Percentiles rank a stretch among this genome's conserved stretches.
Conservation (phyloP, 2,797 vertebrate species). For the Chelon labrosus region DNA sequence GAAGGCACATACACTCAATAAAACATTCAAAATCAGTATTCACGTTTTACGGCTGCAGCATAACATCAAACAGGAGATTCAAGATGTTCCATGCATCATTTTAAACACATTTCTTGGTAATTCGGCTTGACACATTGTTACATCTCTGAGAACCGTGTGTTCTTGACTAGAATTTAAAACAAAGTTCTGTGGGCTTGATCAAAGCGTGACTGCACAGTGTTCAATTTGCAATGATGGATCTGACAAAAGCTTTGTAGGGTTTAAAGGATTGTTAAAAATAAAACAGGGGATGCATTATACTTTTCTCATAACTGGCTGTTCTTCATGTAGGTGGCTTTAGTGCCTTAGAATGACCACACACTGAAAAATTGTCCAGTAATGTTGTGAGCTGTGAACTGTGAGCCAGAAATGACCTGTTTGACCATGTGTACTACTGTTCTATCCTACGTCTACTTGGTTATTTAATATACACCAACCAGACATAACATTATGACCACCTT, state of each 20-base stretch:
- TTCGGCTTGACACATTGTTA: not conserved
- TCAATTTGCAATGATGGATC: not conserved
- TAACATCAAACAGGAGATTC: not conserved
- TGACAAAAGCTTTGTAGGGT: not conserved
- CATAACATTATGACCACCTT: too few relatives aligned
- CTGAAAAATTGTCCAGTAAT: not conserved
- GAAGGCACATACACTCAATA: not conserved
- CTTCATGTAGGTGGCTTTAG: not conserved
- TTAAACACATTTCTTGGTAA: not conserved
- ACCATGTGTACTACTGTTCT: too few relatives aligned
- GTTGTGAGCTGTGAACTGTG: too few relatives aligned
- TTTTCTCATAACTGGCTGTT: not conserved
- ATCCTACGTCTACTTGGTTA: too few relatives aligned
- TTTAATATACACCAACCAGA: too few relatives aligned
- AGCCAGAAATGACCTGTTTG: too few relatives aligned
- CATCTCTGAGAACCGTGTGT: not conserved
- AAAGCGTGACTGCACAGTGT: not conserved
- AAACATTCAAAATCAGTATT: conserved; percentile 19
- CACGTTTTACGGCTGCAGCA: not conserved
- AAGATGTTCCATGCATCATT: not conserved
- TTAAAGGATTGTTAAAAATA: not conserved
- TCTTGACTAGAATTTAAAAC: not conserved
- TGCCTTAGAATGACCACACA: not conserved
- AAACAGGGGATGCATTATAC: too few relatives aligned
- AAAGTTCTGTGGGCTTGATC: conserved; percentile 1